Percentiles rank a stretch among this genome's conserved stretches.
Conservation (phyloP, 2,888 invertebrate species). For the Balanococcus diminutus region DNA sequence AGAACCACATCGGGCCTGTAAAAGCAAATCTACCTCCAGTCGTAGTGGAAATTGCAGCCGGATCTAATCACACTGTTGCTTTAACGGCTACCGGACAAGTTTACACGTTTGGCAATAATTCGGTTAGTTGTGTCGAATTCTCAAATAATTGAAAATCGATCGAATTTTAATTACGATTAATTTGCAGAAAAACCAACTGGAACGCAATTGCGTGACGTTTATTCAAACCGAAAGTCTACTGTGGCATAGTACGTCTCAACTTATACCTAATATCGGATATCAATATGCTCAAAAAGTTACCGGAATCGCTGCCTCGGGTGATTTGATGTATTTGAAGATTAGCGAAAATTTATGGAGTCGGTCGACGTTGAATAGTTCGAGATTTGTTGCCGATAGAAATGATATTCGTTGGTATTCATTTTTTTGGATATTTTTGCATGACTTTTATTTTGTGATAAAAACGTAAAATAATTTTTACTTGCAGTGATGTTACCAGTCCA, state of each 20-base stretch:
- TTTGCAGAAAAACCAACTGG: conserved; percentile 66
- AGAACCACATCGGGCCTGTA: conserved; percentile 78
- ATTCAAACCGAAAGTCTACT: conserved; percentile 64
- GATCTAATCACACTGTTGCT: conserved; percentile 93
- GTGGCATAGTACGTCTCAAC: conserved; percentile 76
- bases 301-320: conserved; percentile 94
- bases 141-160: background rate
- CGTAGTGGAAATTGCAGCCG: conserved; percentile 82
- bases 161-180: background rate
- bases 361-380: conserved; percentile 83
- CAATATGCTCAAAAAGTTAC: conserved; percentile 86
- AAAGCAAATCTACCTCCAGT: conserved; percentile 75
- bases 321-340: conserved; percentile 91
- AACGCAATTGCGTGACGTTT: conserved; percentile 57
- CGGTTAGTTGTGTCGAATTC: conserved; percentile 65
- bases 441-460: too few relatives aligned
- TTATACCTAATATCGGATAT: conserved; percentile 82
- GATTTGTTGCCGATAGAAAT: conserved; percentile 84
- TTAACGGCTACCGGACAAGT: conserved; percentile 88
- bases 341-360: conserved; percentile 93
- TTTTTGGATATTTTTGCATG: background rate
- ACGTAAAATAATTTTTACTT: conserved; percentile 58
- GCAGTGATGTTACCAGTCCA: conserved; percentile 82
- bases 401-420: conserved; percentile 73
- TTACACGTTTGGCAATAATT: conserved; percentile 89